Evolutionary conservation across 2,888 invertebrate species (phyloP), one percentile per base, ranked within the genome.

Genomic region (Clistopyga incitator): DNA sequence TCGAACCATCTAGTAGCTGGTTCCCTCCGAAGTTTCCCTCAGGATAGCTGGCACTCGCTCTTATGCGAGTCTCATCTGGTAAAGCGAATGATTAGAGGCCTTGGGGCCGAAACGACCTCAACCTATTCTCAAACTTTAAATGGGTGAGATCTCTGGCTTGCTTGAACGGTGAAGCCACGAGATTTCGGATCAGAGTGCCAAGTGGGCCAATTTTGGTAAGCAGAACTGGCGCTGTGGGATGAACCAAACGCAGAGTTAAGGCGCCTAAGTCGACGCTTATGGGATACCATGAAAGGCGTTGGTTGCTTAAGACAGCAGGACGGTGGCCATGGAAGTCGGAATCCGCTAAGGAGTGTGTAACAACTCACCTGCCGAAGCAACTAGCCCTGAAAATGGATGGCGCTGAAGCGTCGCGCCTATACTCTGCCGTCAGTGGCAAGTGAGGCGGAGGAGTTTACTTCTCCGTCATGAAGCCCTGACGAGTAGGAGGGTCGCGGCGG

Each of bases 1-100:
- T 96, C 95, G 95, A 96, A 96, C 95, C 95, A 95, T 96, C 95
- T 96, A 95, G 95, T 95, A 96, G 95, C 95, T 96, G 95, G 96
- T 96, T 95, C 95, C 95, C 94, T 95, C 95, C 95, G 95, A 96
- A 96, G 95, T 96, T 95, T 96, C 95, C 95, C 95, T 95, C 95
- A 95, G 95, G 95, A 83, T 83, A 83, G 83, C 83, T 83, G 78
- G 82, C 82, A 78, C 84, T 84, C 80, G 72, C 59, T 75, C 68
- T 79, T 82, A 68, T 85, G 67, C 88, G 88, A 90, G 90, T 89
- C 87, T 88, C 87, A 90, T 89, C 95, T 94, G 95, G 95, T 96
- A 96, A 95, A 96, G 95, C 95, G 95, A 96, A 95, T 96, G 90
- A 96, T 96, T 96, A 96, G 94, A 95, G 94, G 95, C 94, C 93